Percentiles rank a stretch among this genome's conserved stretches.
Evolutionary conservation across 2,113 vertebrate genomes (phyloP).

Genomic region (Lontra canadensis): DNA sequence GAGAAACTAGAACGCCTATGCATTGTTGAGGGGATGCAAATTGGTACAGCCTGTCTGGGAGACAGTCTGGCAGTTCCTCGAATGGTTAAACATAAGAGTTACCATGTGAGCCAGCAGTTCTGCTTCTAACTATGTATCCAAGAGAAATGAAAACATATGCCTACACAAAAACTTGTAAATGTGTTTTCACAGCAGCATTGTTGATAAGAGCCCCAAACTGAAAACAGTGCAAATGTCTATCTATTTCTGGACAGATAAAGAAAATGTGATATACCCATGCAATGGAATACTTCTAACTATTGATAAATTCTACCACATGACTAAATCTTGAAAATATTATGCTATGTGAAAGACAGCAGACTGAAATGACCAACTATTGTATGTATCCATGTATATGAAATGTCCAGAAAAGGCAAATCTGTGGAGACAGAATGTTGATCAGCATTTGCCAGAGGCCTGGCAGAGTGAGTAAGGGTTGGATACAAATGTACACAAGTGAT

Average conservation of each 20-base stretch:
- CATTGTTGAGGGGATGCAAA: not conserved
- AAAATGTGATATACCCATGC: not conserved
- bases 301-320: not conserved
- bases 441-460: not conserved
- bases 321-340: not conserved
- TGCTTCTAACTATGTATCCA: not conserved
- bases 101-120: not conserved
- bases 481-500: not conserved
- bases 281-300: not conserved
- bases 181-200: not conserved
- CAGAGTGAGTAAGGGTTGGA: not conserved
- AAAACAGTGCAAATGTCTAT: not conserved
- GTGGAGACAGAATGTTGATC: not conserved
- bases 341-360: not conserved
- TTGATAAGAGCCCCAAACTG: not conserved
- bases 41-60: not conserved
- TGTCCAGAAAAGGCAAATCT: not conserved
- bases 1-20: not conserved
- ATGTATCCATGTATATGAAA: not conserved
- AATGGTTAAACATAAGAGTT: not conserved
- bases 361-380: not conserved
- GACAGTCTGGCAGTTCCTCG: not conserved
- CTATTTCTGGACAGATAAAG: not conserved
- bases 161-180: not conserved
- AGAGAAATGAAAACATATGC: not conserved